Conservation (phyloP, 2,113 vertebrate species). For the Prunella fulvescens region DNA sequence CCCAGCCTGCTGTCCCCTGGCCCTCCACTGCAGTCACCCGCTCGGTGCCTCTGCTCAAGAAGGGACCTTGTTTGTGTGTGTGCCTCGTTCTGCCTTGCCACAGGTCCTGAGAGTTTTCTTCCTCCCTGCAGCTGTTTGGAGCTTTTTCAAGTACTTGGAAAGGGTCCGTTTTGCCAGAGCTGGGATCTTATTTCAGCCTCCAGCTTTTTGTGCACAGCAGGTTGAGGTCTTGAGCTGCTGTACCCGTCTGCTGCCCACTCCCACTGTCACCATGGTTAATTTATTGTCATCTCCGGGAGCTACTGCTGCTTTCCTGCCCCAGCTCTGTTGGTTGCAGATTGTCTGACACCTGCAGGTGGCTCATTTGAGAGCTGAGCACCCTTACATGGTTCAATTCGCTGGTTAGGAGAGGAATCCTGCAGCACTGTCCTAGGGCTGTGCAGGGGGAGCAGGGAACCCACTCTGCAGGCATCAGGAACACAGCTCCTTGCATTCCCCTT, state of each 20-base stretch:
- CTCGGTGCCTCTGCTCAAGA: slow-evolving; percentile 43
- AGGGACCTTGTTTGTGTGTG: slow-evolving; percentile 62
- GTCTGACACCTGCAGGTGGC: neutral
- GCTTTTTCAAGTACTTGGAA: slow-evolving; percentile 61
- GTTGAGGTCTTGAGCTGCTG: neutral
- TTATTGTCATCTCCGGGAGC: neutral
- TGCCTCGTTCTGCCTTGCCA: neutral
- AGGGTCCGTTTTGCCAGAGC: slow-evolving; percentile 49
- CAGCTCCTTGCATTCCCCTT: neutral
- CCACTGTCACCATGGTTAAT: neutral
- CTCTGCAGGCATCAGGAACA: neutral
- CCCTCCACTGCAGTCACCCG: neutral
- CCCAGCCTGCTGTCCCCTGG: neutral
- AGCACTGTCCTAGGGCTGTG: accelerated
- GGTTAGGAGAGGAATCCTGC: neutral
- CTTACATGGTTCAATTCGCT: neutral
- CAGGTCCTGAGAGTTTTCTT: neutral
- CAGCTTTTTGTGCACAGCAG: neutral
- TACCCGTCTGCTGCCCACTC: neutral
- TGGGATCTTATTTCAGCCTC: slow-evolving; percentile 52
- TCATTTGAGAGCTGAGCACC: neutral
- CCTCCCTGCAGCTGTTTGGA: slow-evolving; percentile 64
- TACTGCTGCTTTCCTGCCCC: neutral
- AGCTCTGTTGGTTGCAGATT: accelerated
- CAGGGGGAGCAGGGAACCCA: neutral